These are phyloP conservation scores for Trogon surrucura DNA, from an alignment of 2,113 vertebrate species.

Conservation along the genomic window DNA sequence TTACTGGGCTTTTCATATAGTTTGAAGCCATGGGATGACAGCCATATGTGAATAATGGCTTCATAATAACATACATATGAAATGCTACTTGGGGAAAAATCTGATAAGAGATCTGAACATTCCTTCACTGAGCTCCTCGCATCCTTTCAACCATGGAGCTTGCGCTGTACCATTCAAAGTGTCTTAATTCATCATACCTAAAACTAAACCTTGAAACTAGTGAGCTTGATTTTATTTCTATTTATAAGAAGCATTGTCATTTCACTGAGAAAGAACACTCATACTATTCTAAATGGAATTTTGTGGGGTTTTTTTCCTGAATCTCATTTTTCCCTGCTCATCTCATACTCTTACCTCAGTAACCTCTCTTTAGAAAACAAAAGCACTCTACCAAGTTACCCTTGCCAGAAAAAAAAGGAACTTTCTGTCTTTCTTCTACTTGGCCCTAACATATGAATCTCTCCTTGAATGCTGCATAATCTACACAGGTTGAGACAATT, in stretches of 20 bases:
- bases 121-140: not conserved
- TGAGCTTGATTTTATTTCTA: not conserved
- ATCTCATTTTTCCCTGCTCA: not conserved
- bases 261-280: not conserved
- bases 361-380: not conserved
- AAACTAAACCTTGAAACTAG: not conserved
- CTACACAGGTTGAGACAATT: not conserved
- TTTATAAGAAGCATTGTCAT: not conserved
- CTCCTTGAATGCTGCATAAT: not conserved
- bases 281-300: not conserved
- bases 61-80: not conserved
- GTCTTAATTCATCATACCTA: not conserved
- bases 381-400: not conserved
- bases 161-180: not conserved
- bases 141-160: not conserved
- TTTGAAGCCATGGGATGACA: not conserved
- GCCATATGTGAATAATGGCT: slow-evolving; percentile 21
- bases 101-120: not conserved
- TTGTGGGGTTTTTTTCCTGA: not conserved
- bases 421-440: not conserved
- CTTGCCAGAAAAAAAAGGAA: not conserved
- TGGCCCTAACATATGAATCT: not conserved
- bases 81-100: not conserved
- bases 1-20: not conserved
- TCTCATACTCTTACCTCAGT: not conserved